These are phyloP conservation scores for Tipula lateralis DNA, from an alignment of 2,888 invertebrate species.

Conservation along the genomic window DNA sequence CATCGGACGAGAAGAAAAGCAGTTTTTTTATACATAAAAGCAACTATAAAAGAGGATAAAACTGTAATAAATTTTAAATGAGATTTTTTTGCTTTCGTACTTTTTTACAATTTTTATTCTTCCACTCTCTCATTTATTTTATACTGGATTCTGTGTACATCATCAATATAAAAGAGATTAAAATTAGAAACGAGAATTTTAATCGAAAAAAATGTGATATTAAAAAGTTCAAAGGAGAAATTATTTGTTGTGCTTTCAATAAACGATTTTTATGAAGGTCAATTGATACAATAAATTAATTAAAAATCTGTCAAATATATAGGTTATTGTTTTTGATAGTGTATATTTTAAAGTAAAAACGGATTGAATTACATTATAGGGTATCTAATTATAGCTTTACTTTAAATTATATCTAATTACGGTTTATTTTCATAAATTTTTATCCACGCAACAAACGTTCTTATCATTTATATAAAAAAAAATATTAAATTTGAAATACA, in stretches of 20 bases:
- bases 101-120: background rate
- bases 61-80: slow-evolving; percentile 6
- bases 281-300: background rate
- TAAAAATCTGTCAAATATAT: background rate
- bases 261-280: background rate
- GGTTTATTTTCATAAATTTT: background rate
- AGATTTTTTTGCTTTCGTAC: background rate
- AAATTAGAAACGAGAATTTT: background rate
- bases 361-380: background rate
- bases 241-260: background rate
- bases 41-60: background rate
- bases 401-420: background rate
- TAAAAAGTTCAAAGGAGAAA: background rate
- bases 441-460: background rate
- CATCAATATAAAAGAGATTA: background rate
- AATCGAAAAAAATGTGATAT: background rate
- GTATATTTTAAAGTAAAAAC: background rate
- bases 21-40: background rate
- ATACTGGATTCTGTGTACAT: background rate
- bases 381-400: background rate
- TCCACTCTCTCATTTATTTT: background rate
- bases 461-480: background rate
- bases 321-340: background rate
- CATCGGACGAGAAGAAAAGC: background rate
- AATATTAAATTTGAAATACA: background rate